phyloP scores from a whole-genome alignment of 1,140 invertebrate genomes.

The Caenorhabditis brenneri region DNA sequence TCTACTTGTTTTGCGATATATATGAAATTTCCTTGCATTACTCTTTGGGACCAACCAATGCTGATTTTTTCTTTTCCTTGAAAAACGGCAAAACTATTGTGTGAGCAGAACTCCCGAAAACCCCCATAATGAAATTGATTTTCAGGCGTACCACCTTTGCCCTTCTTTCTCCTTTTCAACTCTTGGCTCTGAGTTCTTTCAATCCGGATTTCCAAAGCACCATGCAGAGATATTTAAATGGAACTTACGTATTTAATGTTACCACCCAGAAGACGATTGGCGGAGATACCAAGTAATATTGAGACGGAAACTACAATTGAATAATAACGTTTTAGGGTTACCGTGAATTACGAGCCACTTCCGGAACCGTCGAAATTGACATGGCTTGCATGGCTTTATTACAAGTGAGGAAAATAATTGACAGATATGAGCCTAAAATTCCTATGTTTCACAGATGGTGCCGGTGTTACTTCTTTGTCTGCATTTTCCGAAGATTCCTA shows the following conservation, averaged over 20 bases:
- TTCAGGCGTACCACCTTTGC: neutral
- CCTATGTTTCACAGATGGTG: slow-evolving; percentile 10
- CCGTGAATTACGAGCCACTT: neutral
- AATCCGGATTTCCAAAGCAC: neutral
- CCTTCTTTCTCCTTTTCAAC: neutral
- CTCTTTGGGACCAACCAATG: neutral
- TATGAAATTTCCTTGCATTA: neutral
- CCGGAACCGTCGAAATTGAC: neutral
- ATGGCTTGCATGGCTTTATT: neutral
- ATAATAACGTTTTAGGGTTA: neutral
- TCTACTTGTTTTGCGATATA: neutral
- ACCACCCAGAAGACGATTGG: neutral
- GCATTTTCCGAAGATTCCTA: neutral
- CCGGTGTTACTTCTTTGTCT: neutral
- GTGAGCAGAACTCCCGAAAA: neutral
- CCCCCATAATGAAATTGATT: neutral
- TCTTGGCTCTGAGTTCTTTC: neutral
- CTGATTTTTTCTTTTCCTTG: neutral
- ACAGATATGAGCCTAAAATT: no score
- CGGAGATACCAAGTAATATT: neutral
- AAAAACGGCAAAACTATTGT: neutral
- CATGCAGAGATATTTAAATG: neutral
- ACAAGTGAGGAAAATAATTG: no score
- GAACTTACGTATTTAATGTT: neutral
- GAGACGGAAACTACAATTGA: neutral